These are phyloP conservation scores for Galerucella pusilla DNA, from an alignment of 2,888 invertebrate species.

Conservation along the genomic window DNA sequence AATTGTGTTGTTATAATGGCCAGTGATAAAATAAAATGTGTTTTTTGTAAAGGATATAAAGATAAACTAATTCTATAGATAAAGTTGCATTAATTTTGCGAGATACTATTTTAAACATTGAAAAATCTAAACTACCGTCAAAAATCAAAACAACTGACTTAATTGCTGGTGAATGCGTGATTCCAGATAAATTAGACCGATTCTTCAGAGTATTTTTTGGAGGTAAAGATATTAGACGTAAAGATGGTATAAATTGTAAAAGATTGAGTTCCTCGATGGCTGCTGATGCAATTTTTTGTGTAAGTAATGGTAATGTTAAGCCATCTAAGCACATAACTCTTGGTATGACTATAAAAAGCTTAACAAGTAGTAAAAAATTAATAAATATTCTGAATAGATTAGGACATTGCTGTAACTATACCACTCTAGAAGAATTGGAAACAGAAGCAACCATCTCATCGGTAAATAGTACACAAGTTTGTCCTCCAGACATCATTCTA, in stretches of 20 bases:
- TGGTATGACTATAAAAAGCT: constrained; percentile 25
- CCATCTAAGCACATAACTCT: constrained; percentile 32
- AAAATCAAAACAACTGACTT: constrained; percentile 10
- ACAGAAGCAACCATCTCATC: constrained; percentile 37
- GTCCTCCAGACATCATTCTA: constrained; percentile 45
- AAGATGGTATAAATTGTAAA: constrained; percentile 3
- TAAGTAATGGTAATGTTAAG: constrained; percentile 48
- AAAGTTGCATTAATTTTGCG: constrained; percentile 6
- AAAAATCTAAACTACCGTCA: constrained; percentile 1
- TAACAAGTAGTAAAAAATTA: constrained; percentile 40
- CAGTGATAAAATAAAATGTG: neutral
- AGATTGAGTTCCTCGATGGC: constrained; percentile 17
- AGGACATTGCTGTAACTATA: constrained; percentile 39
- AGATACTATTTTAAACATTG: constrained; percentile 7
- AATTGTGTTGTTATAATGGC: neutral
- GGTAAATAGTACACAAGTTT: constrained; percentile 24
- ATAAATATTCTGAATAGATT: constrained; percentile 40
- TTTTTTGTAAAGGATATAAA: neutral
- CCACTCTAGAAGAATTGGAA: constrained; percentile 38
- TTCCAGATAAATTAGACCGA: constrained; percentile 10
- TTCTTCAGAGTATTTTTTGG: neutral
- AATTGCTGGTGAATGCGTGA: constrained; percentile 2
- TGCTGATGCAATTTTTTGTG: constrained; percentile 43
- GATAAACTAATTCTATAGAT: neutral
- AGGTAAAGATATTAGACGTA: neutral